Evolutionary conservation across 2,888 invertebrate genomes (phyloP).

Genomic region (Tachina grossa): DNA sequence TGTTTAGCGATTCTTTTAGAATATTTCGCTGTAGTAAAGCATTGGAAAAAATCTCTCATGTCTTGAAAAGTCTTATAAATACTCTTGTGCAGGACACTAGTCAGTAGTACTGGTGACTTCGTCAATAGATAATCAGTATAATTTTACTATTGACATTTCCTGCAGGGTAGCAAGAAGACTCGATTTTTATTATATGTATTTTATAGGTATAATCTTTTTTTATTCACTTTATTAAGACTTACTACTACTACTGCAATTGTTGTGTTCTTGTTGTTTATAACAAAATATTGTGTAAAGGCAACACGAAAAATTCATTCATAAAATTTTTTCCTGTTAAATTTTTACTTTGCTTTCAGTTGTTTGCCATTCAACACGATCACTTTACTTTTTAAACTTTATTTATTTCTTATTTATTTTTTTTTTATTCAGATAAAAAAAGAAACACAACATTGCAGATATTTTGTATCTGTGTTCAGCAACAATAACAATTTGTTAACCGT

Average conservation of each 20-base stretch:
- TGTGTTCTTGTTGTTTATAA: slow-evolving; percentile 38
- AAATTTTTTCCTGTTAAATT: slow-evolving; percentile 69
- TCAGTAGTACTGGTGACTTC: too few species aligned
- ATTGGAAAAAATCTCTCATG: too few species aligned
- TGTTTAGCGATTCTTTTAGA: too few species aligned
- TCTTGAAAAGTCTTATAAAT: too few species aligned
- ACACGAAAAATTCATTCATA: slow-evolving; percentile 81
- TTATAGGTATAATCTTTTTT: not conserved
- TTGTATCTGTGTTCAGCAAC: slow-evolving; percentile 24
- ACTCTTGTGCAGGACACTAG: too few species aligned
- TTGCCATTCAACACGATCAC: slow-evolving; percentile 65
- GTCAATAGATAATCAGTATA: too few species aligned
- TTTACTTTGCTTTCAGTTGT: slow-evolving; percentile 47
- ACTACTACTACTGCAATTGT: slow-evolving; percentile 22
- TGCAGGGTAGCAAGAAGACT: slow-evolving; percentile 14
- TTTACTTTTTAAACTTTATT: slow-evolving; percentile 53
- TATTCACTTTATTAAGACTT: slow-evolving; percentile 29
- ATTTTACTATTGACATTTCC: too few species aligned
- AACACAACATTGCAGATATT: slow-evolving; percentile 54
- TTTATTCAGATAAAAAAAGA: slow-evolving; percentile 31
- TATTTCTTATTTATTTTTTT: slow-evolving; percentile 9
- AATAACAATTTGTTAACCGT: slow-evolving; percentile 51
- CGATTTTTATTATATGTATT: slow-evolving; percentile 5
- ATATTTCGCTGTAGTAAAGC: too few species aligned
- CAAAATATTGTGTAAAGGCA: slow-evolving; percentile 78